Percentiles rank a stretch among this genome's conserved stretches.
phyloP scores from a whole-genome alignment of 2,888 invertebrate genomes.

The Chrysolina haemoptera region DNA sequence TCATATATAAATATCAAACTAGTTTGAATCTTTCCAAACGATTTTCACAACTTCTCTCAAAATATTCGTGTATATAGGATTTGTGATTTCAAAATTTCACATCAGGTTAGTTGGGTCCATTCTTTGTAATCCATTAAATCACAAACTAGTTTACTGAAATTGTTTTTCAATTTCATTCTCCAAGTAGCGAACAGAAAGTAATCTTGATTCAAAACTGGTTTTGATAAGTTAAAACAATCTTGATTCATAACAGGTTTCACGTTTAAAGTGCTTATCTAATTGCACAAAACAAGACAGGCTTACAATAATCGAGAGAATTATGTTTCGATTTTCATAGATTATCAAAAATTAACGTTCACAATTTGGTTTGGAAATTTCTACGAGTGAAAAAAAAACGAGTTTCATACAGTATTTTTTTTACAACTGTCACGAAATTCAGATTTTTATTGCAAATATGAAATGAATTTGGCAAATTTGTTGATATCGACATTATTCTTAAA shows the following conservation, averaged over 20 bases:
- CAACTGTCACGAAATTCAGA: too few relatives aligned
- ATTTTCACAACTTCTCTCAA: background rate
- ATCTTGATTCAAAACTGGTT: slow-evolving; percentile 2
- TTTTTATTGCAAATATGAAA: too few relatives aligned
- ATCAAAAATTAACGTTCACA: too few relatives aligned
- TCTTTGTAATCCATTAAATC: background rate
- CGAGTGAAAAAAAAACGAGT: too few relatives aligned
- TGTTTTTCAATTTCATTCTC: background rate
- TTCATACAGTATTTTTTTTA: too few relatives aligned
- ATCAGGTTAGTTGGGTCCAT: background rate
- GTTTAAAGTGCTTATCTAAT: too few relatives aligned
- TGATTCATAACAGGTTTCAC: background rate
- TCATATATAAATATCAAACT: background rate
- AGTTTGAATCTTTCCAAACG: background rate
- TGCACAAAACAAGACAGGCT: too few relatives aligned
- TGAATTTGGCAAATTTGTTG: too few relatives aligned
- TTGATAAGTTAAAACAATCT: background rate
- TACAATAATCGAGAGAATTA: too few relatives aligned
- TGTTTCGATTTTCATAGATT: too few relatives aligned
- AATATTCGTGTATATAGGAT: background rate
- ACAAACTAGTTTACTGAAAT: background rate
- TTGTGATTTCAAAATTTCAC: background rate
- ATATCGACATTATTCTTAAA: too few relatives aligned
- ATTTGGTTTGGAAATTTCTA: too few relatives aligned
- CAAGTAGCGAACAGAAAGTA: background rate